Conservation (phyloP, 2,888 invertebrate species). For the Tanypteryx hageni region DNA sequence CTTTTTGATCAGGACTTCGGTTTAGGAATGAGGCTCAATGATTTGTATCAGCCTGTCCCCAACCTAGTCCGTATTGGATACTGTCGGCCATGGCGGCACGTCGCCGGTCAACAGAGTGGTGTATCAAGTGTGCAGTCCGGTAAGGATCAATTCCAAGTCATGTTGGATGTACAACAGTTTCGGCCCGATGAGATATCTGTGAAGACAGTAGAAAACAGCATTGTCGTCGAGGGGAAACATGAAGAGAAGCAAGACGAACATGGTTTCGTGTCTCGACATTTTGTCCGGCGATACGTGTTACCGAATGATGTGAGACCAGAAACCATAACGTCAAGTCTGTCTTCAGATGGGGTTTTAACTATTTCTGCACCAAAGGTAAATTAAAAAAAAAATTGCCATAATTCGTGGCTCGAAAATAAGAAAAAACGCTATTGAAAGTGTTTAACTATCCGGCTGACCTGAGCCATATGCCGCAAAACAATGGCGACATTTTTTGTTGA, state of each 20-base stretch:
- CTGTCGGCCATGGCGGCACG: slow-evolving; percentile 69
- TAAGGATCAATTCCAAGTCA: slow-evolving; percentile 71
- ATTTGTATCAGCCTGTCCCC: slow-evolving; percentile 56
- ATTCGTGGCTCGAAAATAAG: not conserved
- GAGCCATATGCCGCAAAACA: not conserved
- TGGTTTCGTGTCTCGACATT: slow-evolving; percentile 76
- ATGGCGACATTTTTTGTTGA: not conserved
- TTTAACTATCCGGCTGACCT: not conserved
- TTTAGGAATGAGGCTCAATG: slow-evolving; percentile 52
- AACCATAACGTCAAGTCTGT: slow-evolving; percentile 75
- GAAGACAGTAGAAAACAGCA: slow-evolving; percentile 75
- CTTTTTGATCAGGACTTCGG: slow-evolving; percentile 65
- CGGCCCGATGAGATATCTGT: slow-evolving; percentile 76
- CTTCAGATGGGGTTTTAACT: slow-evolving; percentile 76
- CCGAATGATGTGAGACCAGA: slow-evolving; percentile 75
- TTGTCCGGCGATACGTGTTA: slow-evolving; percentile 75
- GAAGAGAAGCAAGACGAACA: slow-evolving; percentile 77
- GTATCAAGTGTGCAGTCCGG: slow-evolving; percentile 69
- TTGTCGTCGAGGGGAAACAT: slow-evolving; percentile 77
- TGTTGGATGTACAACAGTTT: slow-evolving; percentile 74
- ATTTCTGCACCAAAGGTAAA: slow-evolving; percentile 75
- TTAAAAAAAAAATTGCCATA: too few relatives aligned
- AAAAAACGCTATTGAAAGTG: not conserved
- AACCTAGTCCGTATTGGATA: slow-evolving; percentile 68
- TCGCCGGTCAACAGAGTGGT: slow-evolving; percentile 68